Conservation (phyloP, 1,140 invertebrate species). For the Rhynchophorus ferrugineus region DNA sequence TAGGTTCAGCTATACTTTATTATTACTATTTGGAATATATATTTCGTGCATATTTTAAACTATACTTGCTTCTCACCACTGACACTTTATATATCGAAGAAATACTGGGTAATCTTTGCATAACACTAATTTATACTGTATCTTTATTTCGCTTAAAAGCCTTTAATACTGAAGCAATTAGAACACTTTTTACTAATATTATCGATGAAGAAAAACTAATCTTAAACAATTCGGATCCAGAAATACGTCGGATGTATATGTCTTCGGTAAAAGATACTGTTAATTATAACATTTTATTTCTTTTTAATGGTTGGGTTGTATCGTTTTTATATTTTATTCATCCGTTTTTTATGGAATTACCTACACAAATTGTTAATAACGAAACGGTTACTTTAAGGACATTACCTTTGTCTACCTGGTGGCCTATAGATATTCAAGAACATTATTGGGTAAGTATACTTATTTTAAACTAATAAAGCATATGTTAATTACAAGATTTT, state of each 20-base stretch:
- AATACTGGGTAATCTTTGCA: conserved; percentile 19
- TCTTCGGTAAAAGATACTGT: not conserved
- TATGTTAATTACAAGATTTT: not conserved
- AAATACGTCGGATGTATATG: conserved; percentile 9
- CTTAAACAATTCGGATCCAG: conserved; percentile 8
- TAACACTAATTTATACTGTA: conserved; percentile 19
- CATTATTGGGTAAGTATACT: conserved; percentile 16
- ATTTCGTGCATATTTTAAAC: conserved; percentile 13
- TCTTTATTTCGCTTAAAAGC: conserved; percentile 11
- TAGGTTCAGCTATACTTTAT: conserved; percentile 6
- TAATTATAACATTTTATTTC: conserved; percentile 11
- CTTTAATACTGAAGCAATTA: conserved; percentile 8
- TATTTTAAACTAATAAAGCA: not conserved
- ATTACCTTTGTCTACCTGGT: conserved; percentile 19
- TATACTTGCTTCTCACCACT: conserved; percentile 5
- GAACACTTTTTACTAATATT: conserved; percentile 7
- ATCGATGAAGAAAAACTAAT: conserved; percentile 10
- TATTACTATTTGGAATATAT: conserved; percentile 17
- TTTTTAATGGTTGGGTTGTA: conserved; percentile 16
- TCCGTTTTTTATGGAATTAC: conserved; percentile 19
- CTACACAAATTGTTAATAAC: conserved; percentile 6
- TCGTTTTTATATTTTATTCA: conserved; percentile 16
- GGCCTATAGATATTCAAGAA: conserved; percentile 16
- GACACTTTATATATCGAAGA: conserved; percentile 13
- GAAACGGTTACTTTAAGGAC: conserved; percentile 8